Conservation (phyloP, 2,113 vertebrate species). For the Polyodon spathula region DNA sequence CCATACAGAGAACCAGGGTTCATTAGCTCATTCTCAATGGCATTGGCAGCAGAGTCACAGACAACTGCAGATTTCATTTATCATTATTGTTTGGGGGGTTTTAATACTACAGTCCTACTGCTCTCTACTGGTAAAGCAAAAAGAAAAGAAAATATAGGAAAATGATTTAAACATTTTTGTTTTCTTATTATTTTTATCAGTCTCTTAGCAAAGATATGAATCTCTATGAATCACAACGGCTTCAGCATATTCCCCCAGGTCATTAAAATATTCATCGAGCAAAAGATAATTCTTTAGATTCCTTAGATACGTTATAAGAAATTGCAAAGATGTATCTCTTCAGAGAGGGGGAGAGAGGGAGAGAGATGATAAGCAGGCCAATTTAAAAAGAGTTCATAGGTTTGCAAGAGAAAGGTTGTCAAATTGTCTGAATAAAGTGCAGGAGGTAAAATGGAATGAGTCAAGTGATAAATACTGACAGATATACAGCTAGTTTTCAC, state of each 20-base stretch:
- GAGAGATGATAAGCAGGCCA: neutral
- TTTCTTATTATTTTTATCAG: neutral
- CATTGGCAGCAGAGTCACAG: too few species aligned
- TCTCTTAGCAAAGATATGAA: slow-evolving; percentile 12
- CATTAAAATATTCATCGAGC: slow-evolving; percentile 17
- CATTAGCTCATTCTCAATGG: too few species aligned
- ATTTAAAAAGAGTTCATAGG: slow-evolving; percentile 2
- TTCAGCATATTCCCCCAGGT: slow-evolving; percentile 1
- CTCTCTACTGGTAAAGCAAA: neutral
- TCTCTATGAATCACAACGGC: slow-evolving; percentile 1
- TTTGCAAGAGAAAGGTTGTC: neutral
- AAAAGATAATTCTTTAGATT: neutral
- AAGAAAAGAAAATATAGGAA: neutral
- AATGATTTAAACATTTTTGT: neutral
- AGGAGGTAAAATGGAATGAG: neutral
- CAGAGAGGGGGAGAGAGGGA: neutral
- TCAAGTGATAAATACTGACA: slow-evolving; percentile 2
- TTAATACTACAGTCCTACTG: neutral
- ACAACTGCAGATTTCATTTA: slow-evolving; percentile 7
- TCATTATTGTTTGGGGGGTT: neutral
- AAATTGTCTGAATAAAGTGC: neutral
- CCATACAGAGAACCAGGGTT: too few species aligned
- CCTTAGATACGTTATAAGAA: neutral
- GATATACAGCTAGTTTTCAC: neutral
- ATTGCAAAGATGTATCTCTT: neutral